Evolutionary conservation across 1,140 invertebrate species (phyloP).

Genomic region (Drosophila cardini): DNA sequence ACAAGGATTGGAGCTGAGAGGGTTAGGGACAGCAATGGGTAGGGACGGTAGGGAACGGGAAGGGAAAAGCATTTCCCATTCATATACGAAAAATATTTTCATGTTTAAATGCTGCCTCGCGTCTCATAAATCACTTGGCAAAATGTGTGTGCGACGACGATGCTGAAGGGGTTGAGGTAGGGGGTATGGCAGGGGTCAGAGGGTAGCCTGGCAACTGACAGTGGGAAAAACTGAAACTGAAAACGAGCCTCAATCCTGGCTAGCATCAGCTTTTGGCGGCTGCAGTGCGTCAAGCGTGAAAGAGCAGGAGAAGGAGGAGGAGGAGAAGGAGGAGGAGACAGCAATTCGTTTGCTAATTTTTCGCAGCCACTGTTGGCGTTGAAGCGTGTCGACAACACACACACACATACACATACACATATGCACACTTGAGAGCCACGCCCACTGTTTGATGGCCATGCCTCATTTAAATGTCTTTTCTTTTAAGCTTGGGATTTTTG

Average conservation of each 20-base stretch:
- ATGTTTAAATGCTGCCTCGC: constrained; percentile 74
- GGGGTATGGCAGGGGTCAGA: background rate
- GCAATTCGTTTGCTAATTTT: constrained; percentile 49
- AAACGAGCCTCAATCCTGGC: constrained; percentile 16
- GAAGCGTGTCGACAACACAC: constrained; percentile 41
- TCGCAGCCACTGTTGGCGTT: constrained; percentile 46
- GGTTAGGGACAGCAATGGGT: background rate
- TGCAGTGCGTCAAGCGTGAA: constrained; percentile 46
- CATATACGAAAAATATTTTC: constrained; percentile 67
- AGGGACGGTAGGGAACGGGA: no score
- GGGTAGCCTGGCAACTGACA: constrained; percentile 13
- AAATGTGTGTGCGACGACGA: constrained; percentile 60
- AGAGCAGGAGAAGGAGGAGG: no score
- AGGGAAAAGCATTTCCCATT: constrained; percentile 28
- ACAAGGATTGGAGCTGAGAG: background rate
- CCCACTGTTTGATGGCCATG: constrained; percentile 49
- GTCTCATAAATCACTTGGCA: constrained; percentile 78
- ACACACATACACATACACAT: constrained; percentile 6
- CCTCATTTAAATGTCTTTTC: constrained; percentile 62
- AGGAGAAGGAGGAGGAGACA: no score
- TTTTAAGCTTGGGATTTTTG: constrained; percentile 15
- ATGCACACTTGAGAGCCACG: constrained; percentile 5
- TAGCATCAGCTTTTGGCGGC: constrained; percentile 1
- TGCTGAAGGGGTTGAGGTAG: background rate
- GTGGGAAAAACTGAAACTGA: constrained; percentile 1